Percentiles rank a stretch among this genome's conserved stretches.
These are phyloP conservation scores for Bilobella aurantiaca DNA, from an alignment of 1,140 invertebrate species.

Conservation along the genomic window DNA sequence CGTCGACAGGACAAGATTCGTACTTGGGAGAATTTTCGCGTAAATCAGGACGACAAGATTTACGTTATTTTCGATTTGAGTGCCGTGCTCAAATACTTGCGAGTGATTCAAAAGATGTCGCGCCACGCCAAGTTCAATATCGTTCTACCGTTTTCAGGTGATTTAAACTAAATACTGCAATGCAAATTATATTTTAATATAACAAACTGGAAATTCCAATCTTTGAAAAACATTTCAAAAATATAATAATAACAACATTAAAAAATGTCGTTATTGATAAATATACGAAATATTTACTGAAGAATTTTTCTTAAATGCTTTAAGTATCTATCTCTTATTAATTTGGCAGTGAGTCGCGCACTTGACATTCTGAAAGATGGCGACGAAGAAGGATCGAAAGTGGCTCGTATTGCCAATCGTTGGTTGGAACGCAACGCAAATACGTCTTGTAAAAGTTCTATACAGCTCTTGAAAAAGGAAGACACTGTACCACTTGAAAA, in stretches of 20 bases:
- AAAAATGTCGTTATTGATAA: neutral
- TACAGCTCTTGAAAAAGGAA: too few relatives aligned
- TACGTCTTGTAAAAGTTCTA: too few relatives aligned
- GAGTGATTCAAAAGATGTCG: conserved; percentile 18
- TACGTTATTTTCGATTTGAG: conserved; percentile 25
- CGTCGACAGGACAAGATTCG: neutral
- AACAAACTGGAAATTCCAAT: neutral
- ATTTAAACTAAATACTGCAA: too few relatives aligned
- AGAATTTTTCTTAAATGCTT: too few relatives aligned
- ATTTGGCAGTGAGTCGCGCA: conserved; percentile 16
- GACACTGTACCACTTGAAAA: too few relatives aligned
- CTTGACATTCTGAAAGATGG: conserved; percentile 26
- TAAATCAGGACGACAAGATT: conserved; percentile 1
- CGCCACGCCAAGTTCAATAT: conserved; percentile 23
- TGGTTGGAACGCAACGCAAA: conserved; percentile 29
- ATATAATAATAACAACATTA: neutral
- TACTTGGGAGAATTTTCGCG: neutral
- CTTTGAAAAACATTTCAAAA: neutral
- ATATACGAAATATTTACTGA: too few relatives aligned
- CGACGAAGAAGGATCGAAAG: conserved; percentile 7
- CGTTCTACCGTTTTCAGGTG: conserved; percentile 23
- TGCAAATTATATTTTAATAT: too few relatives aligned
- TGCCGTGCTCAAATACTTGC: conserved; percentile 20
- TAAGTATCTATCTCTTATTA: conserved; percentile 4
- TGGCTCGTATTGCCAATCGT: conserved; percentile 14